Evolutionary conservation across 2,888 invertebrate species (phyloP).

Genomic region (Dolomedes plantarius): DNA sequence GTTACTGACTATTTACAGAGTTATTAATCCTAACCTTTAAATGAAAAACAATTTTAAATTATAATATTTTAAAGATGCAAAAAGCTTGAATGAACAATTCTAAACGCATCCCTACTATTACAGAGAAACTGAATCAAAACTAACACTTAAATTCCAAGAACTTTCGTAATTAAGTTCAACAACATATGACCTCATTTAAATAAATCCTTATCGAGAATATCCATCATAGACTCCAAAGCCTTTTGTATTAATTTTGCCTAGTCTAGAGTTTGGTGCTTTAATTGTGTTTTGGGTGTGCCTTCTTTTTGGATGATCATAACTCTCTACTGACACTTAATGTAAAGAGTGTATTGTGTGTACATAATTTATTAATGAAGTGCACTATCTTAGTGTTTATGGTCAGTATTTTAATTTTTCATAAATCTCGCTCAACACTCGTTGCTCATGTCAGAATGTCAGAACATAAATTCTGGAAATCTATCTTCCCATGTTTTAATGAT

Average conservation of each 20-base stretch:
- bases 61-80: no score
- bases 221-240: neutral
- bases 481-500: no score
- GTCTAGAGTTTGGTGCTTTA: neutral
- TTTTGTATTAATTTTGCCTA: conserved; percentile 2
- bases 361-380: neutral
- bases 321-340: conserved; percentile 4
- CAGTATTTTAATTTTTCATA: neutral
- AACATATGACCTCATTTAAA: neutral
- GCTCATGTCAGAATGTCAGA: neutral
- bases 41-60: no score
- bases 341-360: conserved; percentile 2
- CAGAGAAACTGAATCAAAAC: no score
- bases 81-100: no score
- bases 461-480: no score
- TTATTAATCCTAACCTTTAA: no score
- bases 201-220: conserved; percentile 2
- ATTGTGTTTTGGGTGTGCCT: conserved; percentile 12
- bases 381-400: neutral
- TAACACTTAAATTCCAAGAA: no score
- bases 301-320: neutral
- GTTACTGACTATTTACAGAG: no score
- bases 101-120: no score
- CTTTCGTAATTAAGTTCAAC: no score
- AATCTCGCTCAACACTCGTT: neutral